Percentiles rank a stretch among this genome's conserved stretches.
phyloP scores from a whole-genome alignment of 2,797 vertebrate species.

The Chaenodraco wilsoni region DNA sequence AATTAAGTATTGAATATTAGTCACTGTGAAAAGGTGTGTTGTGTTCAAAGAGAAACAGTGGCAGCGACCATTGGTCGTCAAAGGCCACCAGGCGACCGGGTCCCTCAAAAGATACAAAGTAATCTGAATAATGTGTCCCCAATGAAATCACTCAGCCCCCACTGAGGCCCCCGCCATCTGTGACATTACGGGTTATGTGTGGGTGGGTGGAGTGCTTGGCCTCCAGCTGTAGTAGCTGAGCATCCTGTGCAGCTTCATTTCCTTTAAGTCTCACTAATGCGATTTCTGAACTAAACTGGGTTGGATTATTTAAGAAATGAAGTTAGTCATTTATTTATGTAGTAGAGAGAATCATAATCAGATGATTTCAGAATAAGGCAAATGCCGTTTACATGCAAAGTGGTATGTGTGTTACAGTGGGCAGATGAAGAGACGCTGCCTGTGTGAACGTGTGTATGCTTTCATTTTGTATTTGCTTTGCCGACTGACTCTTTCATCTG shows the following conservation, averaged over 20 bases:
- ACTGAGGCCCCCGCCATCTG: constrained; percentile 68
- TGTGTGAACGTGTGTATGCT: constrained; percentile 1
- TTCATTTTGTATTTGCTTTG: constrained; percentile 32
- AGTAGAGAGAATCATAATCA: constrained; percentile 28
- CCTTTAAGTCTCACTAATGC: constrained; percentile 53
- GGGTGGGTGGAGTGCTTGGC: constrained; percentile 65
- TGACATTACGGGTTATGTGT: constrained; percentile 71
- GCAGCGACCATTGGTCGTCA: constrained; percentile 43
- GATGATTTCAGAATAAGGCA: constrained; percentile 28
- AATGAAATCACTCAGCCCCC: constrained; percentile 60
- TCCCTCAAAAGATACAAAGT: constrained; percentile 52
- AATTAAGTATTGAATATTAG: constrained; percentile 80
- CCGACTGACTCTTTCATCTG: constrained; percentile 49
- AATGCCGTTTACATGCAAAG: constrained; percentile 5
- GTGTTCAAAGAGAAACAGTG: constrained; percentile 55
- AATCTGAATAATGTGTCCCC: constrained; percentile 62
- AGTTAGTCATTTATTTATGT: constrained; percentile 15
- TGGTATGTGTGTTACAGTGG: constrained; percentile 22
- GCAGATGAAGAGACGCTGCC: constrained; percentile 21
- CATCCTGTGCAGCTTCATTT: constrained; percentile 61
- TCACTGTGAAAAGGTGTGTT: constrained; percentile 64
- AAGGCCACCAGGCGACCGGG: constrained; percentile 39
- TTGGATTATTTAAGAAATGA: constrained; percentile 30
- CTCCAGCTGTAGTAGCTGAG: constrained; percentile 66
- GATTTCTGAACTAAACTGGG: constrained; percentile 34